phyloP scores from a whole-genome alignment of 2,888 invertebrate species.

The Geotrupes spiniger region DNA sequence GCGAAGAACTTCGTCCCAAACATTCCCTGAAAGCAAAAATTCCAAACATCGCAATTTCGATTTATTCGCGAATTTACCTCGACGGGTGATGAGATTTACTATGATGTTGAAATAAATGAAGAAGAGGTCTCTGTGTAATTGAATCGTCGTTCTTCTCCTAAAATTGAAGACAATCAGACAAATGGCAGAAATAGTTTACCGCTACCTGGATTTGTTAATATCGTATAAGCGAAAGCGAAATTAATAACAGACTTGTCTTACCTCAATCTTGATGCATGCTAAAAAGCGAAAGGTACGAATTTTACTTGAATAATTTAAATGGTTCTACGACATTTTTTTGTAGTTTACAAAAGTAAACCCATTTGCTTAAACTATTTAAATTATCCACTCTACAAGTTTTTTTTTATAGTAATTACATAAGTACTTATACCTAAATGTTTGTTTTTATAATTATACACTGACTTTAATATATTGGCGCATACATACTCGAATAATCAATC shows the following conservation, averaged over 20 bases:
- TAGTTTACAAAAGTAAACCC: too few relatives aligned
- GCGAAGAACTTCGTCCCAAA: slow-evolving; percentile 51
- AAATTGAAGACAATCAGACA: slow-evolving; percentile 19
- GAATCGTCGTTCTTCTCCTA: slow-evolving; percentile 39
- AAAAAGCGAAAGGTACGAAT: slow-evolving; percentile 30
- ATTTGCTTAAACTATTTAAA: too few relatives aligned
- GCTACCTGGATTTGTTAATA: neutral
- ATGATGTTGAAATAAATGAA: slow-evolving; percentile 44
- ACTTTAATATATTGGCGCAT: too few relatives aligned
- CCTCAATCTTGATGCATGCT: slow-evolving; percentile 38
- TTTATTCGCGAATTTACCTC: slow-evolving; percentile 16
- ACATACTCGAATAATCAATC: too few relatives aligned
- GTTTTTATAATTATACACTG: too few relatives aligned
- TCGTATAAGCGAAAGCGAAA: slow-evolving; percentile 21
- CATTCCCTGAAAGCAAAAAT: slow-evolving; percentile 44
- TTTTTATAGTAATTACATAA: too few relatives aligned
- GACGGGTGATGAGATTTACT: slow-evolving; percentile 35
- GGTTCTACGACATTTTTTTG: neutral
- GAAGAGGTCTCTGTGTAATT: slow-evolving; percentile 38
- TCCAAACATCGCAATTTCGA: neutral
- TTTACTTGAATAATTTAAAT: slow-evolving; percentile 5
- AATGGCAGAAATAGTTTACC: neutral
- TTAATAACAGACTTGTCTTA: slow-evolving; percentile 30
- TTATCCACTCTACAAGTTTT: too few relatives aligned
- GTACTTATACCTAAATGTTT: too few relatives aligned